phyloP scores from a whole-genome alignment of 2,888 invertebrate species.

The Plebejus anna region DNA sequence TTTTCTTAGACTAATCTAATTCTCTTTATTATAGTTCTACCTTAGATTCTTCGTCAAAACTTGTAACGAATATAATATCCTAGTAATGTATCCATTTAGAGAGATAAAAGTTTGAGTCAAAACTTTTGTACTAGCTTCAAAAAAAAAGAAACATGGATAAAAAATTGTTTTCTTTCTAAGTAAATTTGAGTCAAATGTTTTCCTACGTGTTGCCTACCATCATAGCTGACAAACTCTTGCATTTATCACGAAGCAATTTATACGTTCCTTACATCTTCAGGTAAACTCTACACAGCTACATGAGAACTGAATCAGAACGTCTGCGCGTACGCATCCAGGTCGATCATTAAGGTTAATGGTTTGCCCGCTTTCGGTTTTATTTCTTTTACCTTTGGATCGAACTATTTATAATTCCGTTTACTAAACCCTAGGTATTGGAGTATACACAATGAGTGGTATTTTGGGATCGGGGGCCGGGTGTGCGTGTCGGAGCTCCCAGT shows the following conservation, averaged over 20 bases:
- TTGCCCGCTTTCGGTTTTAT: conserved; percentile 45
- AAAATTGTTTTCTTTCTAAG: too few relatives aligned
- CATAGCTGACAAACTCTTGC: too few relatives aligned
- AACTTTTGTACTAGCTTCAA: too few relatives aligned
- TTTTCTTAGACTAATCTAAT: too few relatives aligned
- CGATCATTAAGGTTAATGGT: conserved; percentile 50
- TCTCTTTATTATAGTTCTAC: too few relatives aligned
- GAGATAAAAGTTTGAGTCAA: too few relatives aligned
- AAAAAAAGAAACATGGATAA: too few relatives aligned
- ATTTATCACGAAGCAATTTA: neutral
- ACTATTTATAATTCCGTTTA: conserved; percentile 64
- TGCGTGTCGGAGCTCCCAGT: conserved; percentile 55
- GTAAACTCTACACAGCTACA: neutral
- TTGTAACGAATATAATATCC: too few relatives aligned
- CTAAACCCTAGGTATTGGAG: conserved; percentile 63
- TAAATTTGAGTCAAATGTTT: too few relatives aligned
- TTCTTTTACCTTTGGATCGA: conserved; percentile 40
- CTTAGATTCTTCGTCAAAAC: too few relatives aligned
- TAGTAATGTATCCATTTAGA: too few relatives aligned
- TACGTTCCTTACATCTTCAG: neutral
- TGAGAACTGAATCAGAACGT: conserved; percentile 32
- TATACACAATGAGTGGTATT: conserved; percentile 73
- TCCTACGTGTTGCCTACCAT: too few relatives aligned
- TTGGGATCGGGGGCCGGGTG: conserved; percentile 58
- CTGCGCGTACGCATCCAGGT: conserved; percentile 40